phyloP scores from a whole-genome alignment of 1,140 invertebrate genomes.

The Drosophila takahashii region DNA sequence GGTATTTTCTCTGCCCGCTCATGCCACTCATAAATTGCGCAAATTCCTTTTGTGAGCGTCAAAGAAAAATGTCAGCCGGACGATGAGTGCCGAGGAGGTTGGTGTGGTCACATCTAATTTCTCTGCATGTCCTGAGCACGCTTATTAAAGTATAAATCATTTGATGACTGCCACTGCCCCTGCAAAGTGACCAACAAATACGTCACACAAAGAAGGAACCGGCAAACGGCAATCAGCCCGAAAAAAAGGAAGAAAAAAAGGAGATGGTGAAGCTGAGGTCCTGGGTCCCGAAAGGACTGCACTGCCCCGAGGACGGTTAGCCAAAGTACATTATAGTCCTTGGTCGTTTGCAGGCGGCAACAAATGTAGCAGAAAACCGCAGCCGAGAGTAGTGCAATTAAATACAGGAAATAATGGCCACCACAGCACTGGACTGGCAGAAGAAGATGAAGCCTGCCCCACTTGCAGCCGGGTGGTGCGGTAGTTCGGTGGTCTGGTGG shows the following conservation, averaged over 20 bases:
- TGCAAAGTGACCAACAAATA: conserved; percentile 53
- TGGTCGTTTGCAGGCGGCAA: conserved; percentile 66
- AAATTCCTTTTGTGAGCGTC: conserved; percentile 74
- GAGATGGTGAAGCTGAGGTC: not conserved
- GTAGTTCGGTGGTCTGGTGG: conserved; percentile 18
- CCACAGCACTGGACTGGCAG: conserved; percentile 51
- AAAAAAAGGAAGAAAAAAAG: conserved; percentile 8
- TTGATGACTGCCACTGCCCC: conserved; percentile 35
- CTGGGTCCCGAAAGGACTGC: conserved; percentile 4
- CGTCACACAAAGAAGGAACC: conserved; percentile 48
- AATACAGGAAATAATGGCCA: conserved; percentile 82
- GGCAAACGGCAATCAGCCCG: conserved; percentile 34
- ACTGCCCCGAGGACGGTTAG: conserved; percentile 44
- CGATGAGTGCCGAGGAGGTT: not conserved
- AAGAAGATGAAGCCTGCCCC: not conserved
- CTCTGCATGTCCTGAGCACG: conserved; percentile 68
- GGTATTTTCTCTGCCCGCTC: conserved; percentile 58
- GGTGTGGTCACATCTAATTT: conserved; percentile 69
- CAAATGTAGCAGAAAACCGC: conserved; percentile 82
- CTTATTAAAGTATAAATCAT: conserved; percentile 82
- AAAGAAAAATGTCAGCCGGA: conserved; percentile 51
- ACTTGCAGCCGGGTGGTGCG: conserved; percentile 1
- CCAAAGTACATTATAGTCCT: conserved; percentile 77
- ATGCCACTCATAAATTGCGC: conserved; percentile 73
- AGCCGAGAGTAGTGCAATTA: conserved; percentile 81